Evolutionary conservation across 92 coral and sea anemone species (phyloP), one percentile per base, ranked within the genome.

Genomic region (Pocillopora grandis): DNA sequence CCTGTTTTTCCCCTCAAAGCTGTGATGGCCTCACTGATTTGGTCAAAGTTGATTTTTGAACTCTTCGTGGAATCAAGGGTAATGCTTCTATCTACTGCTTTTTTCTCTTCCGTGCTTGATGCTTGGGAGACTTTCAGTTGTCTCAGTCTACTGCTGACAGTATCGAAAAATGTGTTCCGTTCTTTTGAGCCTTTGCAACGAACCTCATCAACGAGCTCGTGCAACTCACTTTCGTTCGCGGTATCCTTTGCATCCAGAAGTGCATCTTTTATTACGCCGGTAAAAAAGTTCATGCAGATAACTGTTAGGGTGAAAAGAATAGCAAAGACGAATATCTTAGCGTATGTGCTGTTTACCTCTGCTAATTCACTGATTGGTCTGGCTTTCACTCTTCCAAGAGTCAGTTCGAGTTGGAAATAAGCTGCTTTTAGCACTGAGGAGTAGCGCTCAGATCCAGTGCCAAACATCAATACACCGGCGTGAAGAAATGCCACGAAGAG

Each of bases 241-340:
- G 62, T 5, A 18, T 64, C 65, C n/a, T 48, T 64, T 35, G 61
- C 72, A 6, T 78, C 48, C 12, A 11, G 1, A 7, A 78, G 58
- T 2, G 95, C 81, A 18, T 87, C 87, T 66, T 92, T 81, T 5
- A 92, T 61, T 42, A 86, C 86, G 11, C 88, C 91, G 27, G 90
- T 60, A 49, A 87, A 90, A 60, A 92, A 90, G 72, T 92, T 92
- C 67, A 92, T 66, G 8, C 85, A 68, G 13, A 64, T 0, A 12
- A 90, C 17, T 13, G 89, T 84, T 10, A 83, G 71, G 89, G 86
- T 87, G 0, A 82, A 11, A 62, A 78, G 23, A 58, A 87, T 81
- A 67, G 65, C 84, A 18, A 36, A 2, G 1, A 62, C 31, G 20
- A 78, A 78, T 48, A 62, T 35, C 10, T 15, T 63, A 3, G 72